Percentiles rank a stretch among this genome's conserved stretches.
Evolutionary conservation across 2,888 invertebrate species (phyloP).

Genomic region (Pyralis farinalis): DNA sequence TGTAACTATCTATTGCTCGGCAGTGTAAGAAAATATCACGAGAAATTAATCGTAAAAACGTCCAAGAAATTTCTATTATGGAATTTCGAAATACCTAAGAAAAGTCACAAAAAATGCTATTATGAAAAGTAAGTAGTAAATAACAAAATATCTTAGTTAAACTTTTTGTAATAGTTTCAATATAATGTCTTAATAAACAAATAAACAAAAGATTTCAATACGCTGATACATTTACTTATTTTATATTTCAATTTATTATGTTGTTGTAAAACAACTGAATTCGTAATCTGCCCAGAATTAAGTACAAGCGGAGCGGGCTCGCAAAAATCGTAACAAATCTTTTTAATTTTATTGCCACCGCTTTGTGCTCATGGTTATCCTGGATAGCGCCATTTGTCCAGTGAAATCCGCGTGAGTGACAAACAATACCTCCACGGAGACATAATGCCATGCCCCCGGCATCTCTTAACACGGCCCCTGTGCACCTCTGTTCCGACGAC

Average conservation of each 20-base stretch:
- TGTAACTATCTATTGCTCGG: too few species aligned
- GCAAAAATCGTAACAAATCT: slow-evolving; percentile 40
- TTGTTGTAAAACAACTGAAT: background rate
- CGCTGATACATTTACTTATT: too few species aligned
- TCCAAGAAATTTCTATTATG: too few species aligned
- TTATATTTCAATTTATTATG: slow-evolving; percentile 1
- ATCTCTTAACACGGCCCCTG: slow-evolving; percentile 48
- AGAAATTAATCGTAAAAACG: too few species aligned
- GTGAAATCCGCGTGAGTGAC: slow-evolving; percentile 70
- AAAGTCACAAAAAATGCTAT: too few species aligned
- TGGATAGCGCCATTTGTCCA: slow-evolving; percentile 71
- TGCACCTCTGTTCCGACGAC: slow-evolving; percentile 46
- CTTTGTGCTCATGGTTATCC: slow-evolving; percentile 54
- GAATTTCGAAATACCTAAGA: too few species aligned
- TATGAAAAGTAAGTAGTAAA: too few species aligned
- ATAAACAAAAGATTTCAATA: too few species aligned
- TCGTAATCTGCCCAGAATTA: slow-evolving; percentile 11
- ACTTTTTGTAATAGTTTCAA: too few species aligned
- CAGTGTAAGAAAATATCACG: too few species aligned
- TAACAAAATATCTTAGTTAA: too few species aligned
- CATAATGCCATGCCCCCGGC: slow-evolving; percentile 61
- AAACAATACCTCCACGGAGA: slow-evolving; percentile 64
- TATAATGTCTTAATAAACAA: too few species aligned
- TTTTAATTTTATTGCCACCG: slow-evolving; percentile 58
- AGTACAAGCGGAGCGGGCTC: slow-evolving; percentile 25